Conservation (phyloP, 2,888 invertebrate species). For the Ophioninae sp. region DNA sequence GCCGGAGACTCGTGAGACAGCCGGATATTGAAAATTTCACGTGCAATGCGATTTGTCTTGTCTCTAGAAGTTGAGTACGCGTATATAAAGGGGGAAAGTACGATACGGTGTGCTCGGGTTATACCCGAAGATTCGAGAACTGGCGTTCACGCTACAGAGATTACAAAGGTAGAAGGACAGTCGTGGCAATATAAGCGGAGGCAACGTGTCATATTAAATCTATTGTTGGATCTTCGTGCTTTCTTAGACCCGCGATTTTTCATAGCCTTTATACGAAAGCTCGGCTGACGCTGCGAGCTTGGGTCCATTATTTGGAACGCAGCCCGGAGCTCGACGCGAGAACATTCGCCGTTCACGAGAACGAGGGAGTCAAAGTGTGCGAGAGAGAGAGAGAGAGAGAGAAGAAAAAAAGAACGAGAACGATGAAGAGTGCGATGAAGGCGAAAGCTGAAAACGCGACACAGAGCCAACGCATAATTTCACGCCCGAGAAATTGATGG, state of each 20-base stretch:
- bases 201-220: conserved; percentile 74
- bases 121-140: conserved; percentile 38
- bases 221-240: conserved; percentile 62
- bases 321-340: conserved; percentile 43
- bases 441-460: conserved; percentile 27
- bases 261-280: conserved; percentile 66
- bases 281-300: conserved; percentile 61
- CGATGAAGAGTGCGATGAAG: conserved; percentile 15
- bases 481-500: conserved; percentile 53
- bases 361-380: background rate
- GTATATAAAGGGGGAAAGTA: conserved; percentile 25
- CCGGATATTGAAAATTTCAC: conserved; percentile 63
- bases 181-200: conserved; percentile 71
- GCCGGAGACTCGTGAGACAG: conserved; percentile 1
- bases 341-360: conserved; percentile 14
- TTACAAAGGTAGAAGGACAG: conserved; percentile 59
- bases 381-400: background rate
- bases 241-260: conserved; percentile 71
- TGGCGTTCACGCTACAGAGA: conserved; percentile 15
- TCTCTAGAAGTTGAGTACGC: conserved; percentile 42
- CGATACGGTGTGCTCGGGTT: conserved; percentile 23
- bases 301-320: conserved; percentile 69
- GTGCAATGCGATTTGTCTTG: conserved; percentile 51
- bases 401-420: background rate
- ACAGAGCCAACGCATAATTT: conserved; percentile 63